These are phyloP conservation scores for Acanthisitta chloris DNA, from an alignment of 2,113 vertebrate genomes.

Conservation along the genomic window DNA sequence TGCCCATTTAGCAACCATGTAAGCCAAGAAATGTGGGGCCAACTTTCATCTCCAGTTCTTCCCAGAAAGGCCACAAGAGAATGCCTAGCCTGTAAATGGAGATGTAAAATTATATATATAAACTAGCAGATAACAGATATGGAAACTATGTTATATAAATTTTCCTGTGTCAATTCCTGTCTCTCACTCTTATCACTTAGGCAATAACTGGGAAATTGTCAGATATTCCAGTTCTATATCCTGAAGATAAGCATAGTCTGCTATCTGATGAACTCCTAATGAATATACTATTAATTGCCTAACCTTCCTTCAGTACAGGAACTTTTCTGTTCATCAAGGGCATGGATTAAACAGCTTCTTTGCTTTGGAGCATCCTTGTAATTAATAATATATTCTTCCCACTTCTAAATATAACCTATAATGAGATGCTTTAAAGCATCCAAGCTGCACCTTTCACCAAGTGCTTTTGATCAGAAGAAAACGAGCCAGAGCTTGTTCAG, in stretches of 20 bases:
- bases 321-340: conserved; percentile 69
- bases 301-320: conserved; percentile 64
- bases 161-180: neutral
- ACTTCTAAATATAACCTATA: conserved; percentile 77
- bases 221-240: neutral
- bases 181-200: neutral
- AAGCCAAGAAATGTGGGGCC: neutral
- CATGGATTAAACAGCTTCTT: conserved; percentile 70
- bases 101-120: neutral
- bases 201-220: neutral
- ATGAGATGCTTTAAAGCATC: conserved; percentile 68
- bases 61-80: neutral
- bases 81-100: neutral
- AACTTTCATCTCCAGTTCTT: neutral
- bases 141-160: neutral
- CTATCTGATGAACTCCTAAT: conserved; percentile 63
- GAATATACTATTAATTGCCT: conserved; percentile 71
- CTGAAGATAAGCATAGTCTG: neutral
- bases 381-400: conserved; percentile 77
- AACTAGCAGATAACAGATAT: neutral
- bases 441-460: conserved; percentile 48
- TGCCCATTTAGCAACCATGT: neutral
- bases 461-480: conserved; percentile 54
- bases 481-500: neutral
- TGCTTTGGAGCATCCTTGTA: conserved; percentile 69